Percentiles rank a stretch among this genome's conserved stretches.
phyloP scores from a whole-genome alignment of 2,888 invertebrate genomes.

The Argyresthia goedartella region DNA sequence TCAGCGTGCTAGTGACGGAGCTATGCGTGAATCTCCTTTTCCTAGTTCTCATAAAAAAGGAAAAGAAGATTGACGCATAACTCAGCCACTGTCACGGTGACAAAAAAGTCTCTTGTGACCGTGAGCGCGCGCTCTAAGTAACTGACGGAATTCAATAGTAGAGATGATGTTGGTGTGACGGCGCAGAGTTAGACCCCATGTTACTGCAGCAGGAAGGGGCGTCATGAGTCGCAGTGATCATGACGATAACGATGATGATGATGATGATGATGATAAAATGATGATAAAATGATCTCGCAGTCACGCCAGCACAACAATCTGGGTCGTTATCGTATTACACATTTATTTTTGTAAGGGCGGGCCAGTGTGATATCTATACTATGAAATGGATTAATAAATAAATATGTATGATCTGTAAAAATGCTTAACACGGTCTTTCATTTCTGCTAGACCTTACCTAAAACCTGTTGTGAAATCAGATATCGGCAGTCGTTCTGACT shows the following conservation, averaged over 20 bases:
- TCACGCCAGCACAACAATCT: slow-evolving; percentile 44
- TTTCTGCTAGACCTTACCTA: slow-evolving; percentile 14
- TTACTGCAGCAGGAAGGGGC: background rate
- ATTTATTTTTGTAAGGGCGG: slow-evolving; percentile 72
- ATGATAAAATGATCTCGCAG: slow-evolving; percentile 29
- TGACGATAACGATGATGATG: background rate
- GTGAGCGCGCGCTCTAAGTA: too few relatives aligned
- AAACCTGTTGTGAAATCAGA: too few relatives aligned
- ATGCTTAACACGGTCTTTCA: slow-evolving; percentile 47
- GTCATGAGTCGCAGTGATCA: too few relatives aligned
- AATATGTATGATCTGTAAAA: slow-evolving; percentile 72
- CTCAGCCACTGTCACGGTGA: too few relatives aligned
- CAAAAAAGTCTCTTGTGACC: too few relatives aligned
- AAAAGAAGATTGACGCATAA: too few relatives aligned
- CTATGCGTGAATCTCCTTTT: too few relatives aligned
- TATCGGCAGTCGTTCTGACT: too few relatives aligned
- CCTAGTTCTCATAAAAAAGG: too few relatives aligned
- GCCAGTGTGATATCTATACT: slow-evolving; percentile 72
- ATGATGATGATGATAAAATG: background rate
- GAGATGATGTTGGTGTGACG: slow-evolving; percentile 36
- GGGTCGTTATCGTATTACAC: slow-evolving; percentile 60
- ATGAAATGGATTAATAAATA: slow-evolving; percentile 70
- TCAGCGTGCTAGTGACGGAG: too few relatives aligned
- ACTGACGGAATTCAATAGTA: slow-evolving; percentile 46
- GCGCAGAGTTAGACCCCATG: slow-evolving; percentile 8